Evolutionary conservation across 1,140 invertebrate genomes (phyloP).

Genomic region (Drosophila navojoa): DNA sequence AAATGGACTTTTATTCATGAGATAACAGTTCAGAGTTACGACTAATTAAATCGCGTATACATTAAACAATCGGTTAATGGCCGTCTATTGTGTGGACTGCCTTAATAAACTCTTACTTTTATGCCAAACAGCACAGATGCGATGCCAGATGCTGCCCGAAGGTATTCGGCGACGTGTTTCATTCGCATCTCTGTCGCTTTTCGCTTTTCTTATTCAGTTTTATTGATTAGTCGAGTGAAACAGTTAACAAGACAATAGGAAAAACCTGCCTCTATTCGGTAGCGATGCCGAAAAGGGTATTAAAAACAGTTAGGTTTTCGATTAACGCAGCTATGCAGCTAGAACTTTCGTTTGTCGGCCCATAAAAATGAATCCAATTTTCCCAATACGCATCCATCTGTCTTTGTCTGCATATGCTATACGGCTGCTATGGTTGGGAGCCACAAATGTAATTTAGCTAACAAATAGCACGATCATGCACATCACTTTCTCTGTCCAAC

Average conservation of each 20-base stretch:
- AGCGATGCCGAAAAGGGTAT: not conserved
- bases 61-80: slow-evolving; percentile 57
- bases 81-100: slow-evolving; percentile 48
- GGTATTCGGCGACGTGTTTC: slow-evolving; percentile 1
- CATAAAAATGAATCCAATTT: slow-evolving; percentile 16
- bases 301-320: slow-evolving; percentile 36
- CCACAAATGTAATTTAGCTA: slow-evolving; percentile 65
- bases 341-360: slow-evolving; percentile 39
- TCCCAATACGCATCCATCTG: not conserved
- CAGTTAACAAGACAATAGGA: slow-evolving; percentile 25
- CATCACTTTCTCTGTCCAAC: slow-evolving; percentile 76
- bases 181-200: slow-evolving; percentile 21
- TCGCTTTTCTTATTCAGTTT: slow-evolving; percentile 22
- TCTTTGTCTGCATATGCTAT: slow-evolving; percentile 25
- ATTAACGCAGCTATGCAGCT: slow-evolving; percentile 30
- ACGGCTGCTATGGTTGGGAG: slow-evolving; percentile 13
- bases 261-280: slow-evolving; percentile 20
- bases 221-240: slow-evolving; percentile 38
- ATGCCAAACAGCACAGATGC: not conserved
- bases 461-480: slow-evolving; percentile 69
- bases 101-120: slow-evolving; percentile 68
- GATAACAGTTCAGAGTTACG: slow-evolving; percentile 64
- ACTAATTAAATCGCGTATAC: slow-evolving; percentile 67
- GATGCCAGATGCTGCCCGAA: slow-evolving; percentile 5
- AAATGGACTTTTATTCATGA: slow-evolving; percentile 69